Evolutionary conservation across 1,140 invertebrate species (phyloP), one percentile per base, ranked within the genome.

Genomic region (Rhizoglyphus robini): DNA sequence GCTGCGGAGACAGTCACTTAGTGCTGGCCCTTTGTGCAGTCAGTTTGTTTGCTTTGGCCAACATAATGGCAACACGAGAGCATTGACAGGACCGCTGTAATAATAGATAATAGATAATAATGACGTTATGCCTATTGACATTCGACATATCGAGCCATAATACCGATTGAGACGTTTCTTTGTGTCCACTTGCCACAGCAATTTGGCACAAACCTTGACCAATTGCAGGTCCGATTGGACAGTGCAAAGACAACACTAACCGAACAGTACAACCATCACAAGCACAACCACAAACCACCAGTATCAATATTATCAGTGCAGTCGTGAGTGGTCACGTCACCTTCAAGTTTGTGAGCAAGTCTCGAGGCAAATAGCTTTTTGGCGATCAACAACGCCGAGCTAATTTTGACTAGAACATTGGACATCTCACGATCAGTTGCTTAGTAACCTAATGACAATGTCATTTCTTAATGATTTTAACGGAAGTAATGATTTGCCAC

Each of bases 101-200:
- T 41, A 41, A 41, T 41, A 54, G 51, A 54, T 54, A 54, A 54
- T 54, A 32, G 51, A 54, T 54, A 54, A 54, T 54, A 23, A 54
- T 25, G 51, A 54, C 51, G 51, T 54, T 54, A 20, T 54, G 51
- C 20, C 51, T 20, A 27, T 54, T 54, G 51, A 54, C 51, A 54
- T 54, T 54, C 51, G 20, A 25, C 23, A 23, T 54, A 32, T 32
- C 8, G 8, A 54, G 15, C 20, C 23, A 20, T 23, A 23, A 46
- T 23, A 32, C 23, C 51, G 51, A 54, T 32, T 25, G 51, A 25
- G 51, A 54, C 20, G 51, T 32, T 54, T 23, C 5, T 23, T 54
- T 54, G 8, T 54, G 51, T 32, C 20, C 23, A 20, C 51, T 8
- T 41, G 36, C 36, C 8, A 41, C 36, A 41, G 18, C 36, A 18